Evolutionary conservation across 2,888 invertebrate species (phyloP).

Genomic region (Hirtodrosophila histrioides): DNA sequence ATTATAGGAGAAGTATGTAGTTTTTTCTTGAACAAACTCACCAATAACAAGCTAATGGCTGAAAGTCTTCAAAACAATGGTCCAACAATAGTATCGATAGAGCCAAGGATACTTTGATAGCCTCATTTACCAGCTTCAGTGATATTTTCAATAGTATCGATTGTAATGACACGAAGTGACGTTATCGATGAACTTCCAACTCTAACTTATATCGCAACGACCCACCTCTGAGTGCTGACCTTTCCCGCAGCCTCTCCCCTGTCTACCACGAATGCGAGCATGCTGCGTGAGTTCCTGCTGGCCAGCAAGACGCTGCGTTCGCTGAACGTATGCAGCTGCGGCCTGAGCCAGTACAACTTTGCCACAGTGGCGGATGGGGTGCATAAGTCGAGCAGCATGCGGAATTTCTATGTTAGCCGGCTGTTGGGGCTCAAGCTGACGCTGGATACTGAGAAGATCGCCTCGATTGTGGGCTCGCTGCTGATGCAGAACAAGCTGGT

Average conservation of each 20-base stretch:
- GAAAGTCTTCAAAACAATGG: no score
- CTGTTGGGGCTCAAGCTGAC: conserved; percentile 54
- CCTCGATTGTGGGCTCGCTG: conserved; percentile 66
- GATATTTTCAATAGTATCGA: no score
- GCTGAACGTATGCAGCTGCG: conserved; percentile 71
- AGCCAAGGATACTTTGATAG: no score
- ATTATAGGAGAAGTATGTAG: no score
- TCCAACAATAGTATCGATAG: no score
- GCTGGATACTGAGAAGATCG: conserved; percentile 78
- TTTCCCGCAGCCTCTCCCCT: conserved; percentile 60
- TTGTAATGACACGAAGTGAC: no score
- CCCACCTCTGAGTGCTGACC: background rate
- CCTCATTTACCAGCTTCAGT: no score
- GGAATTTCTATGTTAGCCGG: conserved; percentile 68
- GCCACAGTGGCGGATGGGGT: conserved; percentile 82
- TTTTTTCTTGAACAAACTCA: no score
- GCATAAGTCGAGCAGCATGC: conserved; percentile 71
- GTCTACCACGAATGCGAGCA: conserved; percentile 30
- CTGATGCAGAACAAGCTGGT: conserved; percentile 78
- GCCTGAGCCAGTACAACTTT: conserved; percentile 78
- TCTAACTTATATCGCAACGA: no score
- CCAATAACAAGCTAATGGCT: no score
- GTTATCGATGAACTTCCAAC: no score
- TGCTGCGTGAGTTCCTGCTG: conserved; percentile 67
- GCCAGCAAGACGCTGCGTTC: conserved; percentile 49